Base-by-base conservation (phyloP, 2,797 vertebrate species). In the Falco concolor region DNA sequence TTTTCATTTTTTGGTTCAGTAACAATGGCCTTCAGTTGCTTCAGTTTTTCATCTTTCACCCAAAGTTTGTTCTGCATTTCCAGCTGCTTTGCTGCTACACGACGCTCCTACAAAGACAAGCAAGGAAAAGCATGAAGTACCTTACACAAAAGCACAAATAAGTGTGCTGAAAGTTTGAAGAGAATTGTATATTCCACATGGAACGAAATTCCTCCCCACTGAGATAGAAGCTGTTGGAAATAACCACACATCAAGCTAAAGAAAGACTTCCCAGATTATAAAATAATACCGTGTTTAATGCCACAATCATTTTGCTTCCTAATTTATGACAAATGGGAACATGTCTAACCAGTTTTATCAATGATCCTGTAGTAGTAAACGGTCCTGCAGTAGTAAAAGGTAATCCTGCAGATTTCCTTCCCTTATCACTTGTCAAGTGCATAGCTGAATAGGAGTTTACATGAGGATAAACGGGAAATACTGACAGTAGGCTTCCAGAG, bases 31-130 rank as follows among this genome's bases (percentile, higher is more conserved):
- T 99, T 99, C 10, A 99, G 98, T 93, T 99, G 99, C 96, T 99
- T 99, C 95, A 99, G 96, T 87, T 99, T 99, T 78, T 99, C 99
- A 23, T 99, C 99, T 95, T 99, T 99, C 86, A 99, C 99, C 99
- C 99, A 99, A 69, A 99, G 98, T 94, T 99, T 99, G 97, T 99
- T 99, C 98, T 99, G 99, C 99, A 99, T 98, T 97, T 99, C 99
- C 88, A 99, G 96, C 96, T 99, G 99, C 87, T 99, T 99, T 70
- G 99, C 99, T 2, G 99, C 99, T 52, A 99, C 99, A 5, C 99
- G 98, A 11, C 99, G 98, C 81, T 99, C 99, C 99, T 98, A 36
- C 10, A 17, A 2, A 12, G 28, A n/a, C 22, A 50, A 6, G 52
- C 0, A 10, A 65, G 22, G 56, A 45, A 52, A 38, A 52, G 17